Evolutionary conservation across 2,113 vertebrate genomes (phyloP).

Genomic region (Eptatretus burgeri): DNA sequence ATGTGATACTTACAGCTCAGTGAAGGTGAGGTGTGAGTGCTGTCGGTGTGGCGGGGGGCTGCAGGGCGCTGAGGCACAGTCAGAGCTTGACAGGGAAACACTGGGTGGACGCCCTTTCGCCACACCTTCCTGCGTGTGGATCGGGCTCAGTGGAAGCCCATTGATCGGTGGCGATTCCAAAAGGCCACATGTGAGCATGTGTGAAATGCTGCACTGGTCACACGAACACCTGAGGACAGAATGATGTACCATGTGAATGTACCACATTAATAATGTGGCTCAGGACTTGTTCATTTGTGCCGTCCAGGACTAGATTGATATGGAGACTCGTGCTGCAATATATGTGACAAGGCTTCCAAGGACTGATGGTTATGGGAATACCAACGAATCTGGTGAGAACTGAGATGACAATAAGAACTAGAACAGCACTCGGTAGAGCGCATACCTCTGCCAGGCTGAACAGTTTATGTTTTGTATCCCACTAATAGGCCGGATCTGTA

Average conservation of each 20-base stretch:
- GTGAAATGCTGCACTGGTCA: constrained; percentile 91
- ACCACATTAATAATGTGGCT: neutral
- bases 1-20: neutral
- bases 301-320: too few relatives aligned
- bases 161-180: constrained; percentile 69
- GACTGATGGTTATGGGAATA: too few relatives aligned
- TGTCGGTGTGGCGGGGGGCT: constrained; percentile 65
- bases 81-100: constrained; percentile 67
- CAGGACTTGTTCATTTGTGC: too few relatives aligned
- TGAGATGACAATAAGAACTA: too few relatives aligned
- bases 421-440: too few relatives aligned
- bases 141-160: constrained; percentile 48
- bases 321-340: too few relatives aligned
- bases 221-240: constrained; percentile 46
- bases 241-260: neutral
- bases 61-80: constrained; percentile 40
- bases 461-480: too few relatives aligned
- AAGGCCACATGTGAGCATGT: constrained; percentile 88
- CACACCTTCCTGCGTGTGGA: constrained; percentile 44
- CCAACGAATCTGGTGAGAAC: too few relatives aligned
- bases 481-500: too few relatives aligned
- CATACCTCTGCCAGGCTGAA: too few relatives aligned
- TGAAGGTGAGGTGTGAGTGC: constrained; percentile 27
- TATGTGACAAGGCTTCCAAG: too few relatives aligned
- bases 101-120: constrained; percentile 52